Evolutionary conservation across 2,797 vertebrate genomes (phyloP), one percentile per base, ranked within the genome.

Genomic region (Parambassis ranga): DNA sequence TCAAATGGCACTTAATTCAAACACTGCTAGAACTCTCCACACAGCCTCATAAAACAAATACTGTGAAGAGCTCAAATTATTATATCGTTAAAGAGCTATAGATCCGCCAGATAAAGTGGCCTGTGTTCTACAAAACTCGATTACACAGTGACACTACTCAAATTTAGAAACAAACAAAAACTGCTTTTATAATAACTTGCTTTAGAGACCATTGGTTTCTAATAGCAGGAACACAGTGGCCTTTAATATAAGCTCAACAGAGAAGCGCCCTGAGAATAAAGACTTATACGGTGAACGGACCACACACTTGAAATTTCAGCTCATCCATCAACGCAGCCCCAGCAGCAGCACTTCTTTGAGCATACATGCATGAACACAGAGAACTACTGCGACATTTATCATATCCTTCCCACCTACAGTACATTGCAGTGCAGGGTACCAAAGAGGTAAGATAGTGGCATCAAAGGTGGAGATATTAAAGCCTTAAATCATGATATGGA

Each of bases 321-420:
- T 81, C 88, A 91, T 91, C 75, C 81, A 88, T 92, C 85, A 90
- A 42, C 0, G 28, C 26, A 26, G 69, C 36, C 39, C 8, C 28
- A 75, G 71, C 56, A 31, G 41, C 57, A 30, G 53, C 57, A 63
- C 52, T 71, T 73, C 77, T 61, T 75, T 71, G 38, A 31, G 44
- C 79, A 82, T 55, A 83, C 82, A 82, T 75, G 75, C 82, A 82
- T 80, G 72, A 86, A 70, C 56, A 62, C 39, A 6, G 48, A 66
- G 60, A 41, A 33, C 20, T 43, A 16, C 51, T 4, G 55, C 78
- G 53, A 67, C 80, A 88, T 88, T 79, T 47, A 84, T 89, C 87
- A 84, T 44, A 71, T 74, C 53, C 66, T n/a, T 58, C 71, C 65
- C 49, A 9, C 61, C 39, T 39, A 33, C 36, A 50, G 41, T 11